These are phyloP conservation scores for Agrotis segetum DNA, from an alignment of 2,888 invertebrate genomes.

Conservation along the genomic window DNA sequence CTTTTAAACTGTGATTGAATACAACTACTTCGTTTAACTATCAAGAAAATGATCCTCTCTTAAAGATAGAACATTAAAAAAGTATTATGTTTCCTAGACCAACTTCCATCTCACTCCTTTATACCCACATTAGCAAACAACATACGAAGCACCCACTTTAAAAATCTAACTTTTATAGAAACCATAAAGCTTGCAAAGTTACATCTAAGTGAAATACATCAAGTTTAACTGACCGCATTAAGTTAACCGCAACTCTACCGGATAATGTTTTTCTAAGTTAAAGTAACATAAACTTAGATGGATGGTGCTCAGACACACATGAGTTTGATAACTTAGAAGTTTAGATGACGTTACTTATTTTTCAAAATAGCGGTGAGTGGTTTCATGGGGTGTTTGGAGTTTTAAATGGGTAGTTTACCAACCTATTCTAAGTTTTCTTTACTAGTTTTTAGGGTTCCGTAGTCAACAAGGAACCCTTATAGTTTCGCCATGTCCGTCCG, in stretches of 20 bases:
- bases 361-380: conserved; percentile 53
- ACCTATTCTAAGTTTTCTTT: background rate
- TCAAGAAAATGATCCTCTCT: background rate
- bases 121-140: conserved; percentile 45
- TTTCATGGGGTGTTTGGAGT: conserved; percentile 27
- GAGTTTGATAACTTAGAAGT: conserved; percentile 70
- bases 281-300: conserved; percentile 81
- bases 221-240: conserved; percentile 79
- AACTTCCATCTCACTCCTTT: conserved; percentile 24
- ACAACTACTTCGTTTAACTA: too few species aligned
- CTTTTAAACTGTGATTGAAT: too few species aligned
- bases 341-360: conserved; percentile 54
- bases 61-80: background rate
- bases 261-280: conserved; percentile 76
- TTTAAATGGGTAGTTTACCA: conserved; percentile 14
- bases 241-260: conserved; percentile 72
- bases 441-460: too few species aligned
- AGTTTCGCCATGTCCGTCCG: too few species aligned
- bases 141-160: conserved; percentile 47
- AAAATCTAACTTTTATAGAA: conserved; percentile 66
- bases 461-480: too few species aligned
- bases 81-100: background rate
- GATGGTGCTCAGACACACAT: conserved; percentile 77
- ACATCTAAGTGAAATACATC: conserved; percentile 79
- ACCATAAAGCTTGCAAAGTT: conserved; percentile 74